Percentiles rank a stretch among this genome's conserved stretches.
Conservation (phyloP, 2,888 invertebrate species). For the Scrobipalpa atriplicella region DNA sequence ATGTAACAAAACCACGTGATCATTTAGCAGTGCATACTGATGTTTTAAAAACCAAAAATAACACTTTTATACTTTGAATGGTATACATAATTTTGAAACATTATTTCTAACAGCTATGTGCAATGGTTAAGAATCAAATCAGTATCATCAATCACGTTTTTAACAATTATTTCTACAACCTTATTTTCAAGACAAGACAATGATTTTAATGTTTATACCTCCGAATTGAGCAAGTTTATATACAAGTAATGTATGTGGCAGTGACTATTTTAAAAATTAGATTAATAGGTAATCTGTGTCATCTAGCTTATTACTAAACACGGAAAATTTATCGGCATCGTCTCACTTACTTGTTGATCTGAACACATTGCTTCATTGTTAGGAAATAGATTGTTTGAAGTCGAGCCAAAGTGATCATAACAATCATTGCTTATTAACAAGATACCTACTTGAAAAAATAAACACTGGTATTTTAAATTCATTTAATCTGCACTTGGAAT, state of each 20-base stretch:
- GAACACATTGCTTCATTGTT: background rate
- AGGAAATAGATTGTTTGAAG: too few relatives aligned
- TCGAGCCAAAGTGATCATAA: too few relatives aligned
- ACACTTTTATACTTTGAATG: background rate
- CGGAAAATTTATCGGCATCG: background rate
- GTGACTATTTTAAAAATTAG: background rate
- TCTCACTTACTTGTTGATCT: background rate
- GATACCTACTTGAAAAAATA: too few relatives aligned
- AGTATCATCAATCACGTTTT: constrained; percentile 5
- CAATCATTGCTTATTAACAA: too few relatives aligned
- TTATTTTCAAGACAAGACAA: background rate
- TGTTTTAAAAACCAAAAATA: too few relatives aligned
- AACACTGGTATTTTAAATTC: too few relatives aligned
- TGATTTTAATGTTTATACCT: background rate
- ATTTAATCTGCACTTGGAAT: background rate
- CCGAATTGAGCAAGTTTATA: constrained; percentile 16
- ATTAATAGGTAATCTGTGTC: background rate
- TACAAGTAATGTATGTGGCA: background rate
- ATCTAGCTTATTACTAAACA: constrained; percentile 11
- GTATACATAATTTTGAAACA: background rate
- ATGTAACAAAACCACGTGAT: background rate
- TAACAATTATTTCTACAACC: background rate
- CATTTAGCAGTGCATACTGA: background rate
- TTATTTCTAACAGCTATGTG: background rate
- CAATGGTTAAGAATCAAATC: too few relatives aligned